These are phyloP conservation scores for Biston stratarius DNA, from an alignment of 2,888 invertebrate genomes.

Conservation along the genomic window DNA sequence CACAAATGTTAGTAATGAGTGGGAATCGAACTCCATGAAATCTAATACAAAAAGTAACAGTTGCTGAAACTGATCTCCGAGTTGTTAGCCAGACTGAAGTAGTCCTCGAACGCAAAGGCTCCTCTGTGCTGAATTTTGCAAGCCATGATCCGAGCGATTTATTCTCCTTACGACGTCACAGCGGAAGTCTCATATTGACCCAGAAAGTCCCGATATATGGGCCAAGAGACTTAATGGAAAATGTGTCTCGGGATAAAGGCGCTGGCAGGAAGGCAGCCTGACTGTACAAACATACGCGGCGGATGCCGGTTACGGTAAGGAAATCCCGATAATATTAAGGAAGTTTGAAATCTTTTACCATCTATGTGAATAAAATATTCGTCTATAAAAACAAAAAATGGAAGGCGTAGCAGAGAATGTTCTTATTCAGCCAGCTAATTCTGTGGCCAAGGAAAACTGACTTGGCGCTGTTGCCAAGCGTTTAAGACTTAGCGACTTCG, in stretches of 20 bases:
- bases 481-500: no score
- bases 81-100: no score
- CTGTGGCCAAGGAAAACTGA: no score
- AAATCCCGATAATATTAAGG: background rate
- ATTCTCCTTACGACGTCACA: constrained; percentile 38
- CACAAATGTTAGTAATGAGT: no score
- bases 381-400: no score
- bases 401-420: background rate
- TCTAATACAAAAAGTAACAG: no score
- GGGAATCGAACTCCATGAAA: no score
- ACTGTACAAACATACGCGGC: constrained; percentile 4
- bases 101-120: no score
- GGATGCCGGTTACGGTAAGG: background rate
- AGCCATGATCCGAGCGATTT: constrained; percentile 35
- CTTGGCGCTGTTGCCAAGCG: no score
- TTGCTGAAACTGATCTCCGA: no score
- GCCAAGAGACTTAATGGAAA: constrained; percentile 31
- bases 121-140: constrained; percentile 25
- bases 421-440: no score
- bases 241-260: constrained; percentile 22
- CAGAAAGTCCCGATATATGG: constrained; percentile 35
- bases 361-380: background rate
- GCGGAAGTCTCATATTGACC: constrained; percentile 38
- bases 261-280: constrained; percentile 3
- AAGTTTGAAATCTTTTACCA: background rate